Conservation (phyloP, 2,113 vertebrate genomes). For the Erpornis zantholeuca region DNA sequence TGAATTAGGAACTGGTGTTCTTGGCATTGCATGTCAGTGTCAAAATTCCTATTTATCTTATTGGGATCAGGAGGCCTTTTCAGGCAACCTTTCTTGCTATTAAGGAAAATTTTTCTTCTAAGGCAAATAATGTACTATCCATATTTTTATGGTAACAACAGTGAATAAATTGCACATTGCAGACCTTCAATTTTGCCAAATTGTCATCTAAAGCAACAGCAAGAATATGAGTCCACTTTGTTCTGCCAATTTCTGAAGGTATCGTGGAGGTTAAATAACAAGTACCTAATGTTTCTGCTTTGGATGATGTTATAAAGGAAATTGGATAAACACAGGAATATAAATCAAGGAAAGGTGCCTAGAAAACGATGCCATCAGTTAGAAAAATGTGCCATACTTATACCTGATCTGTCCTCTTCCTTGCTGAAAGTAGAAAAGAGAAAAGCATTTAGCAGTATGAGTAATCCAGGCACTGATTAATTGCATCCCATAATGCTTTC, state of each 20-base stretch:
- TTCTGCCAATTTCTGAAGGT: conserved; percentile 57
- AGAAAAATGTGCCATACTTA: conserved; percentile 25
- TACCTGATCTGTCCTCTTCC: not conserved
- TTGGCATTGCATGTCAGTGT: not conserved
- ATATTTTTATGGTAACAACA: not conserved
- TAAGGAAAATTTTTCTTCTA: not conserved
- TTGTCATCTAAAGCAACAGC: not conserved
- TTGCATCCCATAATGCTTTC: not conserved
- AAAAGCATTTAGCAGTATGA: conserved; percentile 15
- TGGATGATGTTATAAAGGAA: conserved; percentile 26
- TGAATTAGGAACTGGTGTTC: not conserved
- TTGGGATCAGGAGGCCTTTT: not conserved
- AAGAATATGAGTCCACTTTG: not conserved
- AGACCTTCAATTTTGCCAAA: conserved; percentile 6
- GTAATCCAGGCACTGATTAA: not conserved
- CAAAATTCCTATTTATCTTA: not conserved
- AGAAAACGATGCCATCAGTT: conserved; percentile 40
- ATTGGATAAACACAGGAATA: conserved; percentile 41
- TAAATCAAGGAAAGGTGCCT: conserved; percentile 39
- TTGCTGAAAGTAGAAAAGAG: not conserved
- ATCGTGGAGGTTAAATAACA: conserved; percentile 34
- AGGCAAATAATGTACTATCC: not conserved
- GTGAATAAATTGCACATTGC: not conserved
- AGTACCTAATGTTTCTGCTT: conserved; percentile 29
- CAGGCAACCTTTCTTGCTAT: not conserved